Base-by-base conservation (phyloP, 2,888 invertebrate species). In the Seira ritae region DNA sequence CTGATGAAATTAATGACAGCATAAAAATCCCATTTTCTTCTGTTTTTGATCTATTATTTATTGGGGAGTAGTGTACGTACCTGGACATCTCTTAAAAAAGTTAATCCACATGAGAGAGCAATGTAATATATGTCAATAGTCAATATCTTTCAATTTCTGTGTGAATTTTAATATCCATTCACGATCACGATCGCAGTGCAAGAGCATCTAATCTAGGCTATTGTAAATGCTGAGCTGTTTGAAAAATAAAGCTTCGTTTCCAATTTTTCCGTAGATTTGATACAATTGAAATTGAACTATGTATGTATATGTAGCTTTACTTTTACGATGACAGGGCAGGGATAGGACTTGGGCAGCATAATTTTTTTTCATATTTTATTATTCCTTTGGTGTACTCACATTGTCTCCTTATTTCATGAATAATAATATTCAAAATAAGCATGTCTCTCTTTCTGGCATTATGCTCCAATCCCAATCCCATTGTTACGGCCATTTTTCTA, bases 391-490 rank as follows among this genome's bases (percentile, higher is more conserved):
- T 22, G 8, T 23, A 23, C 23, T 17, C 42, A 46, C 46, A 19
- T 8, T 31, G 31, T 31, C 31, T 31, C 3, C 31, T 31, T 31
- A 31, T 31, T 31, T 31, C 31, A 31, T 74, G 73, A 31, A 31
- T 31, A 69, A 31, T 31, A 69, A 68, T 80, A 80, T 80, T 80
- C 73, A 80, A 80, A 80, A 67, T 79, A 55, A 67, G 31, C 8
- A 31, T 8, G 31, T 31, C 31, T 31, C 42, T 73, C 69, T 68
- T 67, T 23, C 8, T n/a, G 69, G 69, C 74, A 67, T 75, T 75
- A 67, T 72, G n/a, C 69, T 65, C 23, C 73, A 67, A 73, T 80
- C 72, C 69, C 15, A 12, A 2, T 17, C 55, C 55, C 72, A 68
- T 70, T 77, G 66, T 72, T 67, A 10, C 10, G 55, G 19, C 12